Percentiles rank a stretch among this genome's conserved stretches.
Evolutionary conservation across 2,797 vertebrate genomes (phyloP).

Genomic region (Molossus alvarezi): DNA sequence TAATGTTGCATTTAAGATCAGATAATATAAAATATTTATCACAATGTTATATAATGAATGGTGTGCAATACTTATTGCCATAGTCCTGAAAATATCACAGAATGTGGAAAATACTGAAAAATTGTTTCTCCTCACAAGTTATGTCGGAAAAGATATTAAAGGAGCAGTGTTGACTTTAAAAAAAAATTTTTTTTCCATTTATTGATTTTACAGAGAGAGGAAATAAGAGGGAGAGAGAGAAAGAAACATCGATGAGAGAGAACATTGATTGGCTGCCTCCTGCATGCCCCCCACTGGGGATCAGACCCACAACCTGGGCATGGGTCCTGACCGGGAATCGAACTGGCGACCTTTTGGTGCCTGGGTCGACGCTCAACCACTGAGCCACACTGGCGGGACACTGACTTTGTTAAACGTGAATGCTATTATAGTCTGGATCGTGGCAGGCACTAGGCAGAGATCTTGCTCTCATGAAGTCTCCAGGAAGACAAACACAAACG

Average conservation of each 20-base stretch:
- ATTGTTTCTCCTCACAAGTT: background rate
- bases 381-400: no score
- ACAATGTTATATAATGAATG: background rate
- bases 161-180: background rate
- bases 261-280: no score
- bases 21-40: background rate
- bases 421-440: background rate
- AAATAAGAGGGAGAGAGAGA: no score
- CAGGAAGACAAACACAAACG: slow-evolving; percentile 48
- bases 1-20: slow-evolving; percentile 20
- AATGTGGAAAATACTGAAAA: background rate
- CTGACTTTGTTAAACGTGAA: slow-evolving; percentile 47
- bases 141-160: slow-evolving; percentile 15
- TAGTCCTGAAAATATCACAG: slow-evolving; percentile 7
- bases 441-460: background rate
- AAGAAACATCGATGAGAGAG: no score
- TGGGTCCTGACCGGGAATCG: no score
- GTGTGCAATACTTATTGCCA: background rate
- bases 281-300: no score
- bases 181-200: background rate
- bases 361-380: no score
- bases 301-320: no score
- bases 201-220: no score
- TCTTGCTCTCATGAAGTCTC: slow-evolving; percentile 48
- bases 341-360: no score